Evolutionary conservation across 2,888 invertebrate genomes (phyloP), one percentile per base, ranked within the genome.

Genomic region (Xanthorhoe spadicearia): DNA sequence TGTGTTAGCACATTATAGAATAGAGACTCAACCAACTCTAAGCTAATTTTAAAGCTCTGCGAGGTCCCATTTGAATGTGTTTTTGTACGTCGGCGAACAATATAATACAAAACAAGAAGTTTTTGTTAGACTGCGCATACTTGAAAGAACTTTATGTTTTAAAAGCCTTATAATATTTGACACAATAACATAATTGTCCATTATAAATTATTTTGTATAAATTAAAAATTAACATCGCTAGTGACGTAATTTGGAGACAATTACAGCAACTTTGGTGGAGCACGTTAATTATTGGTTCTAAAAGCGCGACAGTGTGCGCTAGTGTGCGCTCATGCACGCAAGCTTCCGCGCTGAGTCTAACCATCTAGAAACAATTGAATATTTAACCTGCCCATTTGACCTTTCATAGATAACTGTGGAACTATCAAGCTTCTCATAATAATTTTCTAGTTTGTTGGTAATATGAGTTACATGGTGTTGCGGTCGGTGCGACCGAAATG

Each of bases 341-440:
- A 69, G 63, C 71, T 72, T 73, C 73, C 74, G 69, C 74, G 64
- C 60, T 56, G 48, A 54, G 67, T 54, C 52, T 57, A 56, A 66
- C 71, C 62, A 59, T 23, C 62, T 59, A 55, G 64, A 64, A 68
- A 72, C 70, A 73, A 72, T 70, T 72, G 69, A 73, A 70, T 70
- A 67, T 68, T 67, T 60, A 70, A 72, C 70, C 64, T 52, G 58
- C 17, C 49, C 48, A 55, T 57, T 69, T 70, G 64, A 74, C 73
- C 71, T 74, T 71, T 70, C 48, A 66, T 48, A 60, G 54, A 48
- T 46, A 67, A 38, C 60, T 46, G 19, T 43, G 13, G 0, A 53
- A 53, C 48, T 58, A 48, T 50, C 15, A 55, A 50, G 35, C 49
- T 53, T 55, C 50, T 55, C 38, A 46, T 32, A 46, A 46, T 7